phyloP scores from a whole-genome alignment of 1,140 invertebrate species.

The Trichomalopsis sarcophagae region DNA sequence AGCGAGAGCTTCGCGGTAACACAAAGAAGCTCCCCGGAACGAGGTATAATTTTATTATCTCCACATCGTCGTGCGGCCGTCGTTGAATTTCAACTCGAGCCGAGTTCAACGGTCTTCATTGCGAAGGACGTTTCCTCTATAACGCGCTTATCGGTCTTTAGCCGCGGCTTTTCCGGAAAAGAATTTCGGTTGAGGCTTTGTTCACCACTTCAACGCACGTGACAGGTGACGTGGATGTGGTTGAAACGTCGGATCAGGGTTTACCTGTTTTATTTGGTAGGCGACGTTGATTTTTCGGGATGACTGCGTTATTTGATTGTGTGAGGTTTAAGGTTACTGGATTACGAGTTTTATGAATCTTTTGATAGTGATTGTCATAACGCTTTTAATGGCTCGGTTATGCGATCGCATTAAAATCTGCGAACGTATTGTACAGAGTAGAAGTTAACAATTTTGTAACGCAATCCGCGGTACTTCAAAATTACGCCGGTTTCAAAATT shows the following conservation, averaged over 20 bases:
- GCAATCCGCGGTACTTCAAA: background rate
- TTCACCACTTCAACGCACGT: background rate
- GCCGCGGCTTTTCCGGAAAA: background rate
- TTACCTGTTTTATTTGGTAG: background rate
- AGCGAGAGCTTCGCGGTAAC: background rate
- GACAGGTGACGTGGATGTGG: too few relatives aligned
- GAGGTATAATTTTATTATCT: conserved; percentile 3
- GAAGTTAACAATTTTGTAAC: background rate
- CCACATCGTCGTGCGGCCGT: background rate
- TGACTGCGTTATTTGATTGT: background rate
- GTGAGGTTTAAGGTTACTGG: background rate
- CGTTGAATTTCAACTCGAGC: background rate
- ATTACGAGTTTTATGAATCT: background rate
- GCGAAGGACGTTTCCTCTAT: background rate
- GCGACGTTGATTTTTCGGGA: background rate
- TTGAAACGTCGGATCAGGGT: too few relatives aligned
- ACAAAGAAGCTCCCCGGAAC: background rate
- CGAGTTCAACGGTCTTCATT: background rate
- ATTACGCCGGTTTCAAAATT: background rate
- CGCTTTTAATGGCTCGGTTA: background rate
- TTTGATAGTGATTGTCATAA: background rate
- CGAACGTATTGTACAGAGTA: background rate
- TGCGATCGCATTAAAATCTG: background rate
- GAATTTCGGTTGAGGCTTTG: background rate
- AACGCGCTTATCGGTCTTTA: background rate